Evolutionary conservation across 2,888 invertebrate genomes (phyloP).

Genomic region (Pollenia labialis): DNA sequence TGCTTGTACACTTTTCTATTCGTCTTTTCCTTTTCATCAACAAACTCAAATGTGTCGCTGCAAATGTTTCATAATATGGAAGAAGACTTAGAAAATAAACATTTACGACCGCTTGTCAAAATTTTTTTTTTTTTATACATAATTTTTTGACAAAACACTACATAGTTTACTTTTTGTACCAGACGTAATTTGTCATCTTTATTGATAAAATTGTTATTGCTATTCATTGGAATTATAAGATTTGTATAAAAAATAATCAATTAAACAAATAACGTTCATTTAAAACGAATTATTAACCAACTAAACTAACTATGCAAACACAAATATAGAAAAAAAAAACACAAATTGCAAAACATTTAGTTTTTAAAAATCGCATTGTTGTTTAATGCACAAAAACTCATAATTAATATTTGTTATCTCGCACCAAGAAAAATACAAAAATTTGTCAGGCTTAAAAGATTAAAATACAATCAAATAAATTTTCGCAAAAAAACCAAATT

Average conservation of each 20-base stretch:
- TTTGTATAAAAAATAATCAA: slow-evolving; percentile 38
- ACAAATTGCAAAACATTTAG: slow-evolving; percentile 6
- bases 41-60: too few relatives aligned
- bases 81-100: too few relatives aligned
- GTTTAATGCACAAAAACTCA: slow-evolving; percentile 24
- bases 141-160: too few relatives aligned
- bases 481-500: slow-evolving; percentile 1
- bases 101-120: too few relatives aligned
- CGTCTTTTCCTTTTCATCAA: too few relatives aligned
- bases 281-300: background rate
- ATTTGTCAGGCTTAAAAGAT: slow-evolving; percentile 57
- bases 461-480: slow-evolving; percentile 36
- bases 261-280: slow-evolving; percentile 7
- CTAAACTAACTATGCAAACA: background rate
- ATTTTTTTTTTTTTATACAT: too few relatives aligned
- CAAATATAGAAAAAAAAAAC: background rate
- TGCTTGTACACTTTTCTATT: too few relatives aligned
- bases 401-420: slow-evolving; percentile 47
- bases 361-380: slow-evolving; percentile 34
- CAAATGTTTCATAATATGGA: too few relatives aligned
- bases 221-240: slow-evolving; percentile 26
- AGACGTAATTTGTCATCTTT: background rate
- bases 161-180: too few relatives aligned
- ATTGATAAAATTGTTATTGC: slow-evolving; percentile 5
- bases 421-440: slow-evolving; percentile 30